Base-by-base conservation (phyloP, 2,888 invertebrate species). In the Neuroscelio doddi region DNA sequence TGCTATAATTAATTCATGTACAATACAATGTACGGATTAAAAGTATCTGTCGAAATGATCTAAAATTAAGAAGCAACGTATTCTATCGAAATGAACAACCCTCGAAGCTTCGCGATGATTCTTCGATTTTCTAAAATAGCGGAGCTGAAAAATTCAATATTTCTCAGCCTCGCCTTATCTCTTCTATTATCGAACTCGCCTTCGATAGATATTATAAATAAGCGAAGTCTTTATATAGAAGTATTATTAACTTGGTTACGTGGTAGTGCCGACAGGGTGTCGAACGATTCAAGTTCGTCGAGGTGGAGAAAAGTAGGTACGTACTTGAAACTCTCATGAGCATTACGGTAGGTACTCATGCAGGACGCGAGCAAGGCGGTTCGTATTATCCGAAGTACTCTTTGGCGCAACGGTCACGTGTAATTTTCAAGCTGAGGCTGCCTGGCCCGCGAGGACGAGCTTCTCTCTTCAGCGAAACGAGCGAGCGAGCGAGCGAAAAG, bases 341-440 rank as follows among this genome's bases (percentile, higher is more conserved):
- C 47, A 66, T 66, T 66, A 66, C 57, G 32, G 50, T 50, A 62
- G 62, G 66, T 66, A 66, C 65, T 65, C 65, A 61, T 57, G 61
- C 65, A 55, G 53, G 45, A 52, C 49, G 52, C 34, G 51, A 59
- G 55, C 34, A 55, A 63, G 51, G 57, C 53, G 39, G 55, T 59
- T 64, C 66, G 62, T 65, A 75, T 74, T 74, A 75, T 69, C 68
- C 68, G 59, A 69, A 71, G 72, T 70, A 69, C 71, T 69, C 70
- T 69, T 62, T 44, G 65, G 65, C 34, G 61, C 68, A 65, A 64
- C 64, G 70, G 65, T 68, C 68, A 67, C 70, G 70, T 71, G 74
- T 74, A 77, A 76, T 79, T 79, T 73, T 72, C 72, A 67, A 71
- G 70, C 70, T 38, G 39, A 36, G 56, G 55, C 44, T 51, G 38